Evolutionary conservation across 2,113 vertebrate species (phyloP), one percentile per base, ranked within the genome.

Genomic region (Neolamprologus toae): DNA sequence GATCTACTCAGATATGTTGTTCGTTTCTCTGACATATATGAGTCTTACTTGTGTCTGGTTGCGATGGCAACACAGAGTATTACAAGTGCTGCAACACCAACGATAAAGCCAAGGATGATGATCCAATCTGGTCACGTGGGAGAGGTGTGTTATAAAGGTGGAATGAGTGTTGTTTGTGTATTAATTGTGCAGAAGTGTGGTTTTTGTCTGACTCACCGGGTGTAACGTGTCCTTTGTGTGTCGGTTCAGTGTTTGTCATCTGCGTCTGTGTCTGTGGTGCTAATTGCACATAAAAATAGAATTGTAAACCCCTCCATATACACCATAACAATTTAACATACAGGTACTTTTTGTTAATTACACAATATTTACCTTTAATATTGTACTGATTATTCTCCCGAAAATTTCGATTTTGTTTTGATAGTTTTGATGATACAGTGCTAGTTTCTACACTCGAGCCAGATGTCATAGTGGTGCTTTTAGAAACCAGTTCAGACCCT

Each of bases 21-120:
- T 10, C 17, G 5, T 42, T n/a, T 17, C 14, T 40, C 5, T 33
- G 6, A 35, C 31, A 21, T 55, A 21, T 55, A 37, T 11, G 51
- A 63, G 47, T 35, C 94, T 95, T 35, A 95, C 95, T 92, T 96
- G 37, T 95, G 86, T 91, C 92, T 94, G 8, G 95, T 96, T 35
- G 94, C 95, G 6, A 96, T 90, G 78, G 94, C 95, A 23, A 88
- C 82, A 2, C 17, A 93, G 37, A 95, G 4, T 28, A 93, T 51
- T 3, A 94, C 21, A 57, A 96, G 73, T 6, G 81, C 89, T 23
- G 90, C 90, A 11, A 95, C 8, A 8, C 92, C 95, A 11, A 90
- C 92, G 13, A 93, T 21, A 11, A 95, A 94, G 23, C 53, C 95
- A 51, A 93, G 1, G n/a, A 96, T 94, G 61, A 95, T 92, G 82